Evolutionary conservation across 2,888 invertebrate species (phyloP), one percentile per base, ranked within the genome.

Genomic region (Achlya flavicornis): DNA sequence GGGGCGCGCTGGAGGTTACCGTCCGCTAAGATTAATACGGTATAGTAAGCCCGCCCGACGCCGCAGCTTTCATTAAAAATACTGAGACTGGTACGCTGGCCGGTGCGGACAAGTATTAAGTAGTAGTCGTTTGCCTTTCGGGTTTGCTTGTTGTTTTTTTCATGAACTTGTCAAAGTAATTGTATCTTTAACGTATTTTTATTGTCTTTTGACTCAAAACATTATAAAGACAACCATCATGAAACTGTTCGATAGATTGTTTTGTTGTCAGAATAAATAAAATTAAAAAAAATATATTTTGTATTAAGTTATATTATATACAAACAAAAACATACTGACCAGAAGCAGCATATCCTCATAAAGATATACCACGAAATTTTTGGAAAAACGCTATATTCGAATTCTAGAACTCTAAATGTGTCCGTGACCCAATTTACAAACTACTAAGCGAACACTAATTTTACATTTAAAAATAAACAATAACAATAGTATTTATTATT

Each of bases 11-110:
- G 88, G 86, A 85, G 85, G 86, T 80, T 82, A 80, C 87, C 85
- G 85, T 84, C 77, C 82, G 87, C 84, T 85, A 92, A 92, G 93
- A 93, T 93, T 92, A 93, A 93, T 93, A 92, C 91, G 87, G 87
- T 82, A 84, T 84, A 81, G 86, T 82, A 84, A 88, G 90, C 87
- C 88, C 87, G 86, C 85, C 88, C 87, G 86, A 85, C 91, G 90
- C 91, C 91, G 81, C 86, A 83, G 89, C 88, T 89, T 92, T 91
- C 90, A 92, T 92, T 92, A 92, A 89, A 89, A 90, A 86, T 84
- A 87, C 86, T 87, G 83, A 83, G 84, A 87, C 82, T 85, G 86
- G 84, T 86, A 84, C 82, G 83, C 71, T 74, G 73, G 78, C 73
- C 71, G 71, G 71, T 76, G 73, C 72, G 76, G 76, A 70, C 71